phyloP scores from a whole-genome alignment of 1,140 invertebrate species.

The Leptonema lineaticorne region DNA sequence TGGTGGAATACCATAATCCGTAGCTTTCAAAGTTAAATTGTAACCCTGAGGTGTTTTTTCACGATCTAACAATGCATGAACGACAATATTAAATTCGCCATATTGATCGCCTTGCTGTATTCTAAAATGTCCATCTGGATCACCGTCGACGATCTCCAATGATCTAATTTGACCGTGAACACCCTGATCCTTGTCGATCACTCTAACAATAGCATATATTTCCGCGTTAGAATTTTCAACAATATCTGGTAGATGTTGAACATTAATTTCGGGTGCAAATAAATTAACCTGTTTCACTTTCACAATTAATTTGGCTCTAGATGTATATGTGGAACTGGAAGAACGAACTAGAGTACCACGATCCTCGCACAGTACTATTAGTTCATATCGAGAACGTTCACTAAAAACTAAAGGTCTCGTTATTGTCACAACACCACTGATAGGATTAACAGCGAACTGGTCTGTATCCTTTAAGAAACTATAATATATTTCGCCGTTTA shows the following conservation, averaged over 20 bases:
- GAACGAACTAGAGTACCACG: conserved; percentile 68
- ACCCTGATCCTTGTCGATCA: conserved; percentile 80
- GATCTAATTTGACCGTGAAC: conserved; percentile 78
- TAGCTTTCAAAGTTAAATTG: conserved; percentile 82
- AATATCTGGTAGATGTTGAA: conserved; percentile 77
- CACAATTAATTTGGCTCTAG: conserved; percentile 73
- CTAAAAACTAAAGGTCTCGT: conserved; percentile 74
- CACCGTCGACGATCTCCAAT: conserved; percentile 86
- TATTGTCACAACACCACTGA: conserved; percentile 83
- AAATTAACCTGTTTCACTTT: conserved; percentile 84
- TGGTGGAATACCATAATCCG: conserved; percentile 79
- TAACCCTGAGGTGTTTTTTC: conserved; percentile 76
- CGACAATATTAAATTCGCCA: conserved; percentile 75
- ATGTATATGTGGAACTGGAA: conserved; percentile 61
- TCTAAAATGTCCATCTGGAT: conserved; percentile 83
- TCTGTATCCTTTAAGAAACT: conserved; percentile 82
- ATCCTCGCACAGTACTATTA: conserved; percentile 81
- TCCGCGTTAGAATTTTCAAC: conserved; percentile 81
- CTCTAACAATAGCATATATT: conserved; percentile 87
- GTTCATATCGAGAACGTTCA: conserved; percentile 68
- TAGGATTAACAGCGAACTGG: conserved; percentile 89
- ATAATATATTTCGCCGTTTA: conserved; percentile 96
- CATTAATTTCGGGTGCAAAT: conserved; percentile 78
- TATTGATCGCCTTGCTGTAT: conserved; percentile 62
- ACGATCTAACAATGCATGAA: conserved; percentile 74